Evolutionary conservation across 2,888 invertebrate genomes (phyloP), one percentile per base, ranked within the genome.

Genomic region (Cacoxenus indagator): DNA sequence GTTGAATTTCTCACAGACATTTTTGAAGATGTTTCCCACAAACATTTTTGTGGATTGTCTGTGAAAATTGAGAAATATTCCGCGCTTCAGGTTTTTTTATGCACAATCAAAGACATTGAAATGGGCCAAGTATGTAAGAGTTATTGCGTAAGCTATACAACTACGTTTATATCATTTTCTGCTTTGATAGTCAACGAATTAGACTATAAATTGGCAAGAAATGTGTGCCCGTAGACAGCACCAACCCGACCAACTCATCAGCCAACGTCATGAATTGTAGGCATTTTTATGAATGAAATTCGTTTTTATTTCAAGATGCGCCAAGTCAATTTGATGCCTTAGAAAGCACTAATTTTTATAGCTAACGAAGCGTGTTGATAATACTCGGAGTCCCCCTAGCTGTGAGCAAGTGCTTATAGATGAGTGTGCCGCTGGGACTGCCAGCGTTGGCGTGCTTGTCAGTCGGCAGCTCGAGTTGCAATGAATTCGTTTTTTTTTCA

Each of bases 341-440:
- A 22, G 70, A 73, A 55, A 55, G 26, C 55, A 71, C 82, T 80
- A 83, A 83, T 82, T 80, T 83, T 83, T 82, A 80, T 75, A 72
- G 75, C 68, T 72, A 80, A 76, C 83, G 73, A 79, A 83, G 67
- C 69, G 59, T 55, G n/a, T 24, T 55, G 55, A 55, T 55, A 55
- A 55, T n/a, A n/a, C 26, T 55, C 26, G 17, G 14, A 26, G 27
- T 3, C 17, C 6, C 3, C 51, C 17, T 3, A 19, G 46, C 46
- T 19, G 19, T 17, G 37, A 14, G 37, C 37, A 37, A 37, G 37
- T 37, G 37, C 9, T 11, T 11, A 37, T 37, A 14, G 1, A 14
- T 26, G 55, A 19, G 4, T 55, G 26, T 55, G 11, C 8, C 8
- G n/a, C 19, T 24, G 9, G 24, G 14, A 4, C 27, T 24, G 24